A percentile compares a stretch with the other conserved stretches of the same genome.
Evolutionary conservation across 2,113 vertebrate species (phyloP).

Genomic region (Etheostoma cragini): DNA sequence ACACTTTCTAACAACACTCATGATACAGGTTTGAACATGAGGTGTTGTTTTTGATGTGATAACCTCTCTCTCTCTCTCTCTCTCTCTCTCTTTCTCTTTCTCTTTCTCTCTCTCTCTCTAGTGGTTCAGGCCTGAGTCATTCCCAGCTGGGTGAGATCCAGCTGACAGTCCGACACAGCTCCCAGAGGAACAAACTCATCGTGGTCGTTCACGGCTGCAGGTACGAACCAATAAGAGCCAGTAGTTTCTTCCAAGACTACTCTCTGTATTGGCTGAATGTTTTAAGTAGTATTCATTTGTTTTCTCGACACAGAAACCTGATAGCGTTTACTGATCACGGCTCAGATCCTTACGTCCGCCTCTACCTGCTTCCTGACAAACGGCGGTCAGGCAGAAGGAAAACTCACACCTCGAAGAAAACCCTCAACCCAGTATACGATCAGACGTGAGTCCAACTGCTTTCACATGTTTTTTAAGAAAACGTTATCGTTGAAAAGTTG

Average conservation of each 20-base stretch:
- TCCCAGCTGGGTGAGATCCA: constrained; percentile 93
- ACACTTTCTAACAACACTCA: no score
- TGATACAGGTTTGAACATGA: no score
- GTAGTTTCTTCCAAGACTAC: accelerated
- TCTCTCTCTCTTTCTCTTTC: constrained; percentile 35
- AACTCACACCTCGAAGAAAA: constrained; percentile 93
- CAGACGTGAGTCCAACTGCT: constrained; percentile 86
- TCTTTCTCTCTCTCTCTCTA: constrained; percentile 58
- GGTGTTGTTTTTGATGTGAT: no score
- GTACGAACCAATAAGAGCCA: constrained; percentile 67
- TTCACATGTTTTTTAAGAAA: no score
- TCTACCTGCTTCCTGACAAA: constrained; percentile 97
- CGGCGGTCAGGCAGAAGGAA: constrained; percentile 94
- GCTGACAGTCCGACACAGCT: constrained; percentile 93
- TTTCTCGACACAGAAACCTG: constrained; percentile 86
- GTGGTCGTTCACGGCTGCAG: constrained; percentile 95
- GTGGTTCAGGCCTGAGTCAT: constrained; percentile 89
- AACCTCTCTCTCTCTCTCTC: background rate
- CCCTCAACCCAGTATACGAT: constrained; percentile 91
- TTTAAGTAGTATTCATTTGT: background rate
- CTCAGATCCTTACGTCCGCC: constrained; percentile 93
- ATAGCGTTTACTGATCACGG: constrained; percentile 93
- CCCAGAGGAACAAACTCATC: constrained; percentile 95
- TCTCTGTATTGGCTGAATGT: background rate
- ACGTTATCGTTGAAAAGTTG: no score